Evolutionary conservation across 2,113 vertebrate genomes (phyloP), one percentile per base, ranked within the genome.

Genomic region (Tetraodon nigroviridis): DNA sequence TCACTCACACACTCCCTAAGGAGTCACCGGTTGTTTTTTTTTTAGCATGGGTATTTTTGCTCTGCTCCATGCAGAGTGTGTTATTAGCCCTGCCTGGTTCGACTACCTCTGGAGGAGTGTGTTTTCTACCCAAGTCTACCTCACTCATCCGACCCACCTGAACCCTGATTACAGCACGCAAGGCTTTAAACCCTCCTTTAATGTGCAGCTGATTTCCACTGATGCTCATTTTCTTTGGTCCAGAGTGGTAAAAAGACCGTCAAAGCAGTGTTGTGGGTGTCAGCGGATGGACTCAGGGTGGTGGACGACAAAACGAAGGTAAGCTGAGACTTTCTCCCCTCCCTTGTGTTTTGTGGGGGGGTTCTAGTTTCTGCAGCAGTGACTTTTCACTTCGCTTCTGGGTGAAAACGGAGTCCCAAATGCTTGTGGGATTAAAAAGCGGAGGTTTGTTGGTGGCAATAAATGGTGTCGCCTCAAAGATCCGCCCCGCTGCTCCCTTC

Each of bases 271-370:
- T 81, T 96, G 54, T 95, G 94, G 94, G 94, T 96, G 49, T 95
- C 94, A 0, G 94, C 94, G 0, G 94, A 96, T 32, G 94, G 94
- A 41, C 92, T 96, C 69, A 89, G 94, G 58, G 94, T 96, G 37
- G 94, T 96, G 67, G 94, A 96, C 19, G 94, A 96, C 81, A 95
- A 95, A 84, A 96, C 94, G 11, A 96, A 96, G 93, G 94, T 96
- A 78, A 51, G 45, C 3, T 17, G 1, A 44, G 44, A 16, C 15
- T 7, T 17, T 46, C 7, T 6, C 2, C 10, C 16, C 16, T 16
- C 42, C 5, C 16, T 44, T 44, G 12, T 22, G 46, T 50, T 51
- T 21, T 55, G 13, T 47, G 4, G 63, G 7, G 7, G 48, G 18
- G 22, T 22, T 48, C 48, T 47, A 0, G 14, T 6, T 2, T 61